Base-by-base conservation (phyloP, 2,113 vertebrate species). In the Aptenodytes patagonicus region DNA sequence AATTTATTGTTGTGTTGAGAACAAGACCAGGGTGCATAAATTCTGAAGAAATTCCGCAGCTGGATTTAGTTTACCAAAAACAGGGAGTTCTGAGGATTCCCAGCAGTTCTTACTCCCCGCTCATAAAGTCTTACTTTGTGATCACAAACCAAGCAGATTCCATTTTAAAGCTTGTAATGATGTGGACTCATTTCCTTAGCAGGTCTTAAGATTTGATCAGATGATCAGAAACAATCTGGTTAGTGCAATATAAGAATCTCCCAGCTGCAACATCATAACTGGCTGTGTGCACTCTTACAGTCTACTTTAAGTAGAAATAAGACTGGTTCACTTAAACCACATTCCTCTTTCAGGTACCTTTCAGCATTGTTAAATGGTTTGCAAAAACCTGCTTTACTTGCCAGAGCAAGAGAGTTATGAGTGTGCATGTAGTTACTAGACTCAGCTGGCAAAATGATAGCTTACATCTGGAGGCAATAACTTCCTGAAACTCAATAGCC, bases 391-490 rank as follows among this genome's bases (percentile, higher is more conserved):
- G 38, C 38, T 87, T 72, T 76, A 75, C 47, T 83, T 94, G 54
- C 36, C 52, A 79, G 73, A 87, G 78, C 22, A 75, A 62, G 22
- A 32, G 38, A 76, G 40, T 76, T 83, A 47, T 9, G 34, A 76
- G 44, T 25, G 24, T 86, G 36, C 57, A 16, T 52, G 60, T 71
- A 93, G 81, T 90, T 71, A 55, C 49, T 42, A 18, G 62, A 65
- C 79, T 90, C 62, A 79, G 66, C 88, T 90, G 75, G 44, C 32
- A 80, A 85, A 87, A 85, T n/a, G 82, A 65, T 71, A 83, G 51
- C 31, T 96, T 84, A n/a, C 82, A 88, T 92, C 83, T 94, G 88
- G 79, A 96, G 47, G 34, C 36, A 72, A 17, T 92, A 95, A 51
- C 51, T 90, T 94, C 62, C 81, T 91, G 88, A 91, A 95, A 71